Conservation (phyloP, 2,888 invertebrate genomes). For the Dryobotodes eremita region DNA sequence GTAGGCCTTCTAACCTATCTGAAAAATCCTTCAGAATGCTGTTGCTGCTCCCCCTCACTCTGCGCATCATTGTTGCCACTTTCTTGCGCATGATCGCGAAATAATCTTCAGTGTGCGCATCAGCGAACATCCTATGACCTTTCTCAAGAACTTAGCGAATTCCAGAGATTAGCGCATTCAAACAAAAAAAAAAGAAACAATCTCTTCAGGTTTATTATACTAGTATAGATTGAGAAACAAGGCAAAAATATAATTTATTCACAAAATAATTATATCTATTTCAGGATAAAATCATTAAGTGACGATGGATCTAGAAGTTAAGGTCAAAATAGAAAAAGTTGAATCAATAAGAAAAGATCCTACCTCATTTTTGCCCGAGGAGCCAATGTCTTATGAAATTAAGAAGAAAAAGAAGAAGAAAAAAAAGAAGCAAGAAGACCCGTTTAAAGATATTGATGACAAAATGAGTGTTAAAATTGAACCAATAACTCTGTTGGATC, state of each 20-base stretch:
- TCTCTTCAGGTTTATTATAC: neutral
- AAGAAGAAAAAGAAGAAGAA: constrained; percentile 87
- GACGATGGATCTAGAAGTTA: constrained; percentile 56
- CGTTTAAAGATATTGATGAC: constrained; percentile 83
- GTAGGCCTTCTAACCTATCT: too few relatives aligned
- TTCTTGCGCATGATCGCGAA: too few relatives aligned
- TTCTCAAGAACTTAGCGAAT: neutral
- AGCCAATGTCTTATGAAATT: constrained; percentile 86
- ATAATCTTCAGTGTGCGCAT: too few relatives aligned
- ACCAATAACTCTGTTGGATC: constrained; percentile 75
- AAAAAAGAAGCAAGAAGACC: constrained; percentile 82
- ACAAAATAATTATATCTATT: constrained; percentile 17
- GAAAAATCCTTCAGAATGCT: too few relatives aligned
- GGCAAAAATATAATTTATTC: neutral
- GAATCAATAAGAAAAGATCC: constrained; percentile 78
- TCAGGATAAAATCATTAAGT: constrained; percentile 40
- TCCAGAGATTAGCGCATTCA: neutral
- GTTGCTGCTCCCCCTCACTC: too few relatives aligned
- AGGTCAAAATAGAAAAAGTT: constrained; percentile 56
- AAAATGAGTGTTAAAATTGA: constrained; percentile 62
- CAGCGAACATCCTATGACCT: too few relatives aligned
- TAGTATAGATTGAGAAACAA: neutral
- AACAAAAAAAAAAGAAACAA: neutral
- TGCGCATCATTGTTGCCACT: too few relatives aligned
- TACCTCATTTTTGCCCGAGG: constrained; percentile 84